These are phyloP conservation scores for Macrotrachela quadricornifera DNA, from an alignment of 1,140 invertebrate genomes.

Conservation along the genomic window DNA sequence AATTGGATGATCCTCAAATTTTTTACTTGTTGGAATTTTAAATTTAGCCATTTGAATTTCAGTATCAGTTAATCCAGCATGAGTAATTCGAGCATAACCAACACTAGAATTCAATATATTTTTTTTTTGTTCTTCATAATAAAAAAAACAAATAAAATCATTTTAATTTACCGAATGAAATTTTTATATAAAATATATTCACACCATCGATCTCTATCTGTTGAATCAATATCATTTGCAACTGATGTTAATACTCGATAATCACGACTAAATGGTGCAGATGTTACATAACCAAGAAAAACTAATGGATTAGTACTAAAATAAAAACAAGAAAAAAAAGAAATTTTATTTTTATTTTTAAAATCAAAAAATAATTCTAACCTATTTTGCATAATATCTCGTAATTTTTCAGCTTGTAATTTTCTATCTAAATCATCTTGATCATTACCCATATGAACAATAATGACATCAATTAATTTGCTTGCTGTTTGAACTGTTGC, in stretches of 20 bases:
- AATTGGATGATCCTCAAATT: not conserved
- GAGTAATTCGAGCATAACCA: conserved; percentile 27
- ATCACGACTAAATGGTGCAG: conserved; percentile 18
- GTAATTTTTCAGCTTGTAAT: conserved; percentile 18
- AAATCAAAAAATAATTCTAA: conserved; percentile 4
- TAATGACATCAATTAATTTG: conserved; percentile 24
- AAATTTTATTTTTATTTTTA: not conserved
- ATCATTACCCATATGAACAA: conserved; percentile 31
- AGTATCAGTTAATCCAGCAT: conserved; percentile 29
- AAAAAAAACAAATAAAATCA: too few species aligned
- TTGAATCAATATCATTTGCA: conserved; percentile 24
- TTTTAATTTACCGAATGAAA: conserved; percentile 15
- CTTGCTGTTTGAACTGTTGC: conserved; percentile 26
- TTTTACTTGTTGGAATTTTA: conserved; percentile 18
- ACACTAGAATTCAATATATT: conserved; percentile 14
- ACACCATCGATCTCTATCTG: conserved; percentile 23
- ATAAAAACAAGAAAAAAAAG: conserved; percentile 1
- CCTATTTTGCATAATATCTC: conserved; percentile 11
- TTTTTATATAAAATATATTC: conserved; percentile 28
- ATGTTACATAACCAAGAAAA: conserved; percentile 28
- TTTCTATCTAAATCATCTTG: conserved; percentile 24
- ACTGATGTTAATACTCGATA: conserved; percentile 16
- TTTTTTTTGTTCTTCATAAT: not conserved
- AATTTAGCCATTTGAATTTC: conserved; percentile 28
- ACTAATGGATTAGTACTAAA: conserved; percentile 21